Conservation (phyloP, 2,113 vertebrate genomes). For the Nematolebias whitei region DNA sequence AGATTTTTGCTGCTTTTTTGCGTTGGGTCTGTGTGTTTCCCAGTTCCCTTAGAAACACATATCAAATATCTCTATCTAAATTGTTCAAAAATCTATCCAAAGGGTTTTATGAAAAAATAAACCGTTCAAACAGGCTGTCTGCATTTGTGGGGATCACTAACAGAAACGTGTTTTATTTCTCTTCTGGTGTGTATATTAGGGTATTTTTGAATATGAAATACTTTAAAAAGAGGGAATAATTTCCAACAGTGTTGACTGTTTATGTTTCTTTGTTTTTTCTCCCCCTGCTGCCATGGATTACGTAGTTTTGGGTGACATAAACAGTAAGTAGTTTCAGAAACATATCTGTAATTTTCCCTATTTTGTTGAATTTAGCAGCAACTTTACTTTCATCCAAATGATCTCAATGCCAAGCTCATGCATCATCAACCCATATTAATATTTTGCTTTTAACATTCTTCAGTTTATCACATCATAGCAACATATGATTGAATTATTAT, state of each 20-base stretch:
- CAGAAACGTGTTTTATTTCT: constrained; percentile 20
- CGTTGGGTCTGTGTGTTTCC: constrained; percentile 35
- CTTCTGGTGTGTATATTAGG: constrained; percentile 26
- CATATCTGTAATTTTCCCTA: constrained; percentile 23
- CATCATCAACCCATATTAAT: constrained; percentile 45
- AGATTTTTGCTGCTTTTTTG: constrained; percentile 42
- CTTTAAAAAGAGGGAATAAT: constrained; percentile 37
- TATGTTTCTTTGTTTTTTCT: constrained; percentile 58
- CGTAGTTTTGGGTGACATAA: constrained; percentile 78
- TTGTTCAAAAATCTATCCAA: constrained; percentile 72
- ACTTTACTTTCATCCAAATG: constrained; percentile 26
- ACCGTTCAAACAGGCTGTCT: constrained; percentile 42
- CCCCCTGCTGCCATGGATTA: constrained; percentile 67
- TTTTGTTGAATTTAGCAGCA: constrained; percentile 19
- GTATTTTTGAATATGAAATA: constrained; percentile 16
- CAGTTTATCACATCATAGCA: too few species aligned
- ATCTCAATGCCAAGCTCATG: constrained; percentile 35
- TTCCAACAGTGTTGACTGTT: constrained; percentile 55
- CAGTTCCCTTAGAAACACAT: constrained; percentile 72
- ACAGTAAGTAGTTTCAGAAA: constrained; percentile 79
- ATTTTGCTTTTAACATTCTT: background rate
- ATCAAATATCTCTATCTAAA: constrained; percentile 60
- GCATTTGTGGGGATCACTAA: constrained; percentile 19
- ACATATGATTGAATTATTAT: too few species aligned
- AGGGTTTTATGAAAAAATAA: constrained; percentile 46